Evolutionary conservation across 2,888 invertebrate genomes (phyloP), one percentile per base, ranked within the genome.

Genomic region (Tubulanus polymorphus): DNA sequence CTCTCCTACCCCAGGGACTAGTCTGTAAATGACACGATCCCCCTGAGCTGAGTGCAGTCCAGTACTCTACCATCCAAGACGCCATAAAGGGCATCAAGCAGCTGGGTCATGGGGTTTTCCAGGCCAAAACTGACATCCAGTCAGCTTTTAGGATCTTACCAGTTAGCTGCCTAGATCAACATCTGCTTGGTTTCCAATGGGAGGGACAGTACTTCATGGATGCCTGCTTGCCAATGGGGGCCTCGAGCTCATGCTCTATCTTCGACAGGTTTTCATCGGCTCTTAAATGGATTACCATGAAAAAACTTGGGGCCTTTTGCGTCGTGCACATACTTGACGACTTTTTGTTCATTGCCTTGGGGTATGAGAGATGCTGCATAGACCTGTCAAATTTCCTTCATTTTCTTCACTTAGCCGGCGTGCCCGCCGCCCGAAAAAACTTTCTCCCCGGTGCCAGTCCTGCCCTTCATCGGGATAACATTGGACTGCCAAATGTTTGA

Each of bases 251-350:
- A 5, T 57, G 52, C 29, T 32, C 48, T 8, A 51, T 55, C 20
- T 58, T 58, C 49, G 55, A 58, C 28, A 8, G 26, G 2, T 55
- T 58, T 37, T 54, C 55, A 37, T 29, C 57, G 3, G 49, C 53
- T 18, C 48, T 60, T 25, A 37, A 60, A 32, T 57, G 57, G 53
- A 53, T 57, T 29, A 55, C 57, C 12, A 12, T 26, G 8, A 23
- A 35, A 3, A 55, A 55, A 35, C 29, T 55, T 1, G 53, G 51
- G 1, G 30, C 20, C 20, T 6, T 15, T n/a, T 12, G 20, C 12
- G 51, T 57, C 12, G 54, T 56, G 12, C 58, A 58, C 45, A 45
- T 58, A 2, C 18, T 55, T 1, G 58, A 58, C 54, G 58, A 55
- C 25, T 58, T 58, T 47, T 28, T 58, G 10, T 52, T 58, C 23